These are phyloP conservation scores for Rhinoderma darwinii DNA, from an alignment of 2,113 vertebrate genomes.

Conservation along the genomic window DNA sequence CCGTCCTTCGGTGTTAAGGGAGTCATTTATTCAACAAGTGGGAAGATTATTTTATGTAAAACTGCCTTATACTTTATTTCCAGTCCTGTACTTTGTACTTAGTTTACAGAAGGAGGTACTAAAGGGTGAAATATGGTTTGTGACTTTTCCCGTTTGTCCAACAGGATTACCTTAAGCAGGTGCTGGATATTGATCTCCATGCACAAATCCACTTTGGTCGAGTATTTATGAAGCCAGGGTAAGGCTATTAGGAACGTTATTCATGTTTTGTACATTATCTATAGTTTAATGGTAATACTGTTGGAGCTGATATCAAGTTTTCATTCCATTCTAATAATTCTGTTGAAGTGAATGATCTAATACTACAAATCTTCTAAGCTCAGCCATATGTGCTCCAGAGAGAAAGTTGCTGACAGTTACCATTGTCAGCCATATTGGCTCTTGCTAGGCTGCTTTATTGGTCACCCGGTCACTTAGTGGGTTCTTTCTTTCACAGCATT, in stretches of 20 bases:
- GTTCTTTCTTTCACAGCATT: not conserved
- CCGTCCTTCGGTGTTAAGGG: not conserved
- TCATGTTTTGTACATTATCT: not conserved
- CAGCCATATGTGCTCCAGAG: too few relatives aligned
- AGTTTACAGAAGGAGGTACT: not conserved
- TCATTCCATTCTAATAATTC: too few relatives aligned
- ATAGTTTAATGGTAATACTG: not conserved
- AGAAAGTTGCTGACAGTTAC: too few relatives aligned
- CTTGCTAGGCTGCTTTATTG: not conserved
- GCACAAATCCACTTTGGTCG: constrained; percentile 99
- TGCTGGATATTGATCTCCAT: constrained; percentile 98
- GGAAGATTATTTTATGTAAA: not conserved
- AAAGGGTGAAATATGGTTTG: not conserved
- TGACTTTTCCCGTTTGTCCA: constrained; percentile 65
- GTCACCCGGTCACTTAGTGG: not conserved
- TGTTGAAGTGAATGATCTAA: not conserved
- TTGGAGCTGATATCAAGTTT: too few relatives aligned
- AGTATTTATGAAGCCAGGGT: constrained; percentile 99
- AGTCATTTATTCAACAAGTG: not conserved
- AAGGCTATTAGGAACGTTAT: constrained; percentile 64
- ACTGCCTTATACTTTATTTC: not conserved
- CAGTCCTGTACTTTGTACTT: too few relatives aligned
- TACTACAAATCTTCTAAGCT: too few relatives aligned
- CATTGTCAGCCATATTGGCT: not conserved
- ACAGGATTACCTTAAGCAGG: constrained; percentile 99